Evolutionary conservation across 1,140 invertebrate genomes (phyloP), one percentile per base, ranked within the genome.

Genomic region (Drosophila lowei): DNA sequence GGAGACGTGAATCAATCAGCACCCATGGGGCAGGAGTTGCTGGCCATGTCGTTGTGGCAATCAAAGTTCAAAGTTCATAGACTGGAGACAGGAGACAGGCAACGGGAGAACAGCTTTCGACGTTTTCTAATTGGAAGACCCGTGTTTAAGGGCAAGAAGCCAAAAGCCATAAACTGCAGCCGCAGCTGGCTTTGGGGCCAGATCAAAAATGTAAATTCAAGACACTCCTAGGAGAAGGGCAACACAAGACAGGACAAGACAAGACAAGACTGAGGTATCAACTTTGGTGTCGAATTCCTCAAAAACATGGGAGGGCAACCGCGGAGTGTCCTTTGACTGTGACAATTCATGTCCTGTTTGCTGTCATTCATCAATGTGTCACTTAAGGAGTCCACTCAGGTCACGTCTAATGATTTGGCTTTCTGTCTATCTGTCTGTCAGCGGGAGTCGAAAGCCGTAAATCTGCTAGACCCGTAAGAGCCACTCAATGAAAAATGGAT

Each of bases 351-450:
- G 56, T 13, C 64, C 54, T 58, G 23, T 3, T 25, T 0, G 23
- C 23, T 25, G 62, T 73, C 74, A 78, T 81, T 81, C 74, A 59
- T 81, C 79, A 81, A 81, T 74, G 67, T 81, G 79, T 83, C 79
- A 81, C 79, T 81, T 81, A 83, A 74, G 53, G 8, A 9, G 53
- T 44, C 46, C 58, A 43, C 46, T 77, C 78, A 49, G 64, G 66
- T 68, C 66, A 68, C 66, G 66, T 68, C 63, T 68, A 57, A 68
- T 68, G 66, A 68, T 68, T 68, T 57, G 66, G 63, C 66, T 49
- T 68, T 68, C 43, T 42, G 52, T 30, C 66, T 68, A 52, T 68
- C 66, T 49, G 63, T 30, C 66, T 68, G 66, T 68, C 66, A 68
- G 50, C 63, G 63, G 34, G 16, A 34, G 63, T 68, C 49, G 34